These are phyloP conservation scores for Smittia aterrima DNA, from an alignment of 2,888 invertebrate species.

Conservation along the genomic window DNA sequence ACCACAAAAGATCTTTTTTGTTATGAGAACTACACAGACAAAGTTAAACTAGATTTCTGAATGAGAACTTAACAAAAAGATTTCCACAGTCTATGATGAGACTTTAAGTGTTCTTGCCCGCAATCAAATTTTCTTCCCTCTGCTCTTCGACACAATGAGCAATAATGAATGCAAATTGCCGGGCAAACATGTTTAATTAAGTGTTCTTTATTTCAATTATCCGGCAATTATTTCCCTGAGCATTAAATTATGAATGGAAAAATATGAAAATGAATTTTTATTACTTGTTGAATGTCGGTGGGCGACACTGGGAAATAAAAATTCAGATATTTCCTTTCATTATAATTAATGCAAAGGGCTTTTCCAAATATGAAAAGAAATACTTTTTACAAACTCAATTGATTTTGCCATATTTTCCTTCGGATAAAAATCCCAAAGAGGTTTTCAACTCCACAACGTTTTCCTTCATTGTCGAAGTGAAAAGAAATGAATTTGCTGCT, in stretches of 20 bases:
- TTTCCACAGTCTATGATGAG: no score
- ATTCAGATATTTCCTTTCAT: no score
- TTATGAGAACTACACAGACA: neutral
- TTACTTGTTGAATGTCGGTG: slow-evolving; percentile 33
- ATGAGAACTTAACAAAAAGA: no score
- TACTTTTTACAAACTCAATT: no score
- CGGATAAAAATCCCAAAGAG: no score
- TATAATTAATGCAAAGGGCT: no score
- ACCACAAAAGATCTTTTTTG: neutral
- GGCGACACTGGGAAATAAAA: neutral
- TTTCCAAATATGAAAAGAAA: no score
- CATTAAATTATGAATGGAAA: slow-evolving; percentile 35
- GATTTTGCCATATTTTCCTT: no score
- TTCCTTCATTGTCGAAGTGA: no score
- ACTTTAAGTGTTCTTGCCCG: no score
- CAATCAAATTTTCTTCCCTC: neutral
- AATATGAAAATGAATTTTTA: slow-evolving; percentile 12
- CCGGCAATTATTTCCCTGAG: slow-evolving; percentile 15
- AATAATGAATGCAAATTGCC: slow-evolving; percentile 31
- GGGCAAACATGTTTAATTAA: slow-evolving; percentile 36
- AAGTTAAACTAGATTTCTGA: neutral
- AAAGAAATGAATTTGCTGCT: no score
- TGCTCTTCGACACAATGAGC: neutral
- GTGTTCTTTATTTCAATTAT: slow-evolving; percentile 36
- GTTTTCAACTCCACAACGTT: no score